Evolutionary conservation across 2,797 vertebrate genomes (phyloP).

Genomic region (Coranthus polyacanthus): DNA sequence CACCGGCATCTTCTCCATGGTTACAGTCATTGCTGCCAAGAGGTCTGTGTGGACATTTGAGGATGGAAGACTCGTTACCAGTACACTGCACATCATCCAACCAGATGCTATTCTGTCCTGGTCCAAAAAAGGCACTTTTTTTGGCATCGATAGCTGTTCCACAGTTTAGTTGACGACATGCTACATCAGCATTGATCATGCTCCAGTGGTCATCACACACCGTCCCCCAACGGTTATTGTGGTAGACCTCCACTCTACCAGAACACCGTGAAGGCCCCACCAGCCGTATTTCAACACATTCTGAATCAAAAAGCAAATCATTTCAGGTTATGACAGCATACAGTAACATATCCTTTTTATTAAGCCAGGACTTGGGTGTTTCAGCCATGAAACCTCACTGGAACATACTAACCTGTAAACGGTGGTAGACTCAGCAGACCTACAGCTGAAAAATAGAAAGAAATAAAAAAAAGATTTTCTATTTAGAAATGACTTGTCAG

Average conservation of each 20-base stretch:
- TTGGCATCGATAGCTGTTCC: constrained; percentile 59
- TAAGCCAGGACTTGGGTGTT: not conserved
- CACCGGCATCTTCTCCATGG: too few relatives aligned
- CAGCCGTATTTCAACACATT: constrained; percentile 54
- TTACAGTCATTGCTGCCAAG: too few relatives aligned
- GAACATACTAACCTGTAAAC: constrained; percentile 64
- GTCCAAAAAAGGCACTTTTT: constrained; percentile 58
- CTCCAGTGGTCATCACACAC: constrained; percentile 75
- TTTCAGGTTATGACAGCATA: not conserved
- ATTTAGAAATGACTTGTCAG: too few relatives aligned
- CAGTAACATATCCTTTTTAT: too few relatives aligned
- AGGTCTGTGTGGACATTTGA: too few relatives aligned
- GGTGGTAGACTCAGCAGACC: constrained; percentile 64
- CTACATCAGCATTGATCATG: constrained; percentile 53
- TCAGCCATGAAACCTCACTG: not conserved
- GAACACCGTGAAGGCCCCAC: constrained; percentile 62
- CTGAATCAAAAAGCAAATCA: constrained; percentile 35
- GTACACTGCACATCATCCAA: constrained; percentile 73
- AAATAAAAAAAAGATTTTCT: too few relatives aligned
- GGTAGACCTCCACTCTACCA: constrained; percentile 72
- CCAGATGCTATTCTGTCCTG: constrained; percentile 62
- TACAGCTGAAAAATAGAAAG: constrained; percentile 38
- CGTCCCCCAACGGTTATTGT: constrained; percentile 62
- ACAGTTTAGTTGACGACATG: constrained; percentile 70
- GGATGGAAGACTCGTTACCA: too few relatives aligned